phyloP scores from a whole-genome alignment of 2,888 invertebrate species.

The Mactromeris polynyma region DNA sequence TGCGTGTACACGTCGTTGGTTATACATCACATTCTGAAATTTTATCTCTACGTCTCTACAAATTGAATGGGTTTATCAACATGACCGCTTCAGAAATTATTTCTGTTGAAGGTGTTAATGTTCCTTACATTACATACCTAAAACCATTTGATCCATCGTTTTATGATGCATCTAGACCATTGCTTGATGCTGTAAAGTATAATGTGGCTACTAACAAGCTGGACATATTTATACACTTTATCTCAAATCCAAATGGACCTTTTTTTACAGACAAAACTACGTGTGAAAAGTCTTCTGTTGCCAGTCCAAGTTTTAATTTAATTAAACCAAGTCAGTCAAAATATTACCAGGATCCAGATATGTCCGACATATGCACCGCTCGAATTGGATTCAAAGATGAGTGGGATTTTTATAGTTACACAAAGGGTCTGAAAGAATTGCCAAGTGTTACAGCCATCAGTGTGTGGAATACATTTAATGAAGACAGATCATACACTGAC shows the following conservation, averaged over 20 bases:
- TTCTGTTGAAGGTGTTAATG: slow-evolving; percentile 15
- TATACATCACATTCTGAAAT: too few species aligned
- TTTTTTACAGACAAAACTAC: slow-evolving; percentile 25
- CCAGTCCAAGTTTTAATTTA: slow-evolving; percentile 44
- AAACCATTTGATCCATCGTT: slow-evolving; percentile 9
- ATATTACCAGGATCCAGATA: slow-evolving; percentile 22
- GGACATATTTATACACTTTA: slow-evolving; percentile 41
- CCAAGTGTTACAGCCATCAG: slow-evolving; percentile 37
- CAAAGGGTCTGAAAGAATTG: background rate
- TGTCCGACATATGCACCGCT: slow-evolving; percentile 40
- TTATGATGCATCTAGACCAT: slow-evolving; percentile 2
- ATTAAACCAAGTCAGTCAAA: slow-evolving; percentile 28
- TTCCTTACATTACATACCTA: slow-evolving; percentile 15
- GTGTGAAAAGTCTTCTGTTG: slow-evolving; percentile 26
- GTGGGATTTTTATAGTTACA: background rate
- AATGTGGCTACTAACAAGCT: background rate
- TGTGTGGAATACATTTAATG: slow-evolving; percentile 4
- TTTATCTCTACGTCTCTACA: too few species aligned
- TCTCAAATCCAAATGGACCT: slow-evolving; percentile 26
- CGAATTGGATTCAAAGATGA: slow-evolving; percentile 15
- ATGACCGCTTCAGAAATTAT: slow-evolving; percentile 37
- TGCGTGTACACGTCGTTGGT: too few species aligned
- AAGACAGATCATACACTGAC: slow-evolving; percentile 18
- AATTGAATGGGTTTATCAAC: slow-evolving; percentile 48
- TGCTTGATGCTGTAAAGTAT: slow-evolving; percentile 20